Percentiles rank a stretch among this genome's conserved stretches.
Evolutionary conservation across 2,888 invertebrate genomes (phyloP).

Genomic region (Aquatica leii): DNA sequence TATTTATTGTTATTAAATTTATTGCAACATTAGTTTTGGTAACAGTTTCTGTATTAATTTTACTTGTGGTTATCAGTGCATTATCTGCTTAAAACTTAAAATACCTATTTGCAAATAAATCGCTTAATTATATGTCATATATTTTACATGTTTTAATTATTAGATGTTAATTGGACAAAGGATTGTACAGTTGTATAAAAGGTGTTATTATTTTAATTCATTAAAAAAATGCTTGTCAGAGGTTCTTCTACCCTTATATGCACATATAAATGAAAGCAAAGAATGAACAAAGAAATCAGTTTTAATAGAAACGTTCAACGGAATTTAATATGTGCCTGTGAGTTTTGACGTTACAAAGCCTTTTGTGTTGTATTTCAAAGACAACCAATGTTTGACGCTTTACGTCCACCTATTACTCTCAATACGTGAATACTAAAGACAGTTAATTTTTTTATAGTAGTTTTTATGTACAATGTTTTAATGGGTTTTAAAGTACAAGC

Average conservation of each 20-base stretch:
- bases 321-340: conserved; percentile 32
- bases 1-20: too few relatives aligned
- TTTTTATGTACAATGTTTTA: too few relatives aligned
- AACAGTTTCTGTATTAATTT: too few relatives aligned
- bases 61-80: too few relatives aligned
- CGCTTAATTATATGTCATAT: too few relatives aligned
- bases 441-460: too few relatives aligned
- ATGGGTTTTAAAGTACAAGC: too few relatives aligned
- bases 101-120: too few relatives aligned
- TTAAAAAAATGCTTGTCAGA: conserved; percentile 12
- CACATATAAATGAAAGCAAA: conserved; percentile 25
- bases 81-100: too few relatives aligned
- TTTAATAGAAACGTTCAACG: conserved; percentile 28
- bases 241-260: conserved; percentile 20
- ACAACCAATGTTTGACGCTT: conserved; percentile 22
- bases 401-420: background rate
- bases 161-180: too few relatives aligned
- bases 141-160: too few relatives aligned
- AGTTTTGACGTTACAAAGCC: conserved; percentile 32
- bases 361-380: conserved; percentile 32
- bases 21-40: too few relatives aligned
- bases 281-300: conserved; percentile 32
- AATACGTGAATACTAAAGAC: conserved; percentile 9
- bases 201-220: conserved; percentile 8
- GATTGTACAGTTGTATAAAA: background rate